A percentile compares a stretch with the other conserved stretches of the same genome.
phyloP scores from a whole-genome alignment of 2,113 vertebrate species.

The Dipodomys spectabilis region DNA sequence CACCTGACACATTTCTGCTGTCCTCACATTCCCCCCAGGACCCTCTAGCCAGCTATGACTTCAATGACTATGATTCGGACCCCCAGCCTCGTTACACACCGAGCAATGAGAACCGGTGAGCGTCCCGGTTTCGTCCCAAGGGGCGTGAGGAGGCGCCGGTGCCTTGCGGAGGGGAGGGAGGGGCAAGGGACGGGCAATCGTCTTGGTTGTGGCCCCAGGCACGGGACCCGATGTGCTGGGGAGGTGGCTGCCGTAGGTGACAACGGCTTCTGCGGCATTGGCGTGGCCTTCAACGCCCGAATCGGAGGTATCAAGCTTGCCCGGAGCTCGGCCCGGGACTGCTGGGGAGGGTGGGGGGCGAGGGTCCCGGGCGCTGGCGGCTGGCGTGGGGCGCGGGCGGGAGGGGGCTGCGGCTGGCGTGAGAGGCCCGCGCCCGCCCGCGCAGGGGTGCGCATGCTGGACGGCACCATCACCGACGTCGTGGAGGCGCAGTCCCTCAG shows the following conservation, averaged over 20 bases:
- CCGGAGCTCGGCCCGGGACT: no score
- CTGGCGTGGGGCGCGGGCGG: neutral
- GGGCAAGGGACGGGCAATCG: rapidly evolving
- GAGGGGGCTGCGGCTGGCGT: neutral
- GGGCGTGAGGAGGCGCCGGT: rapidly evolving
- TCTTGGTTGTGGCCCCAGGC: slow-evolving; percentile 77
- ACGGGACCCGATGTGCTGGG: slow-evolving; percentile 89
- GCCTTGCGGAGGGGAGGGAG: rapidly evolving
- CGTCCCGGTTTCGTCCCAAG: rapidly evolving
- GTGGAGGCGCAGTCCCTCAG: slow-evolving; percentile 89
- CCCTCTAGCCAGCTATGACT: slow-evolving; percentile 86
- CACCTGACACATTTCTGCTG: rapidly evolving
- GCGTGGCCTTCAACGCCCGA: slow-evolving; percentile 84
- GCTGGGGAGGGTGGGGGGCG: neutral
- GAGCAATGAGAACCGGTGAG: slow-evolving; percentile 86
- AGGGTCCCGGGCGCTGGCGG: neutral
- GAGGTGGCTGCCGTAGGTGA: slow-evolving; percentile 85
- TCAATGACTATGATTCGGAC: slow-evolving; percentile 85
- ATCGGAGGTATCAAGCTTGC: slow-evolving; percentile 84
- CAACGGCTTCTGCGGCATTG: slow-evolving; percentile 84
- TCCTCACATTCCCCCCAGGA: slow-evolving; percentile 82
- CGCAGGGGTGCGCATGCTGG: slow-evolving; percentile 89
- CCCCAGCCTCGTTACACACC: slow-evolving; percentile 86
- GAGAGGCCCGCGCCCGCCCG: neutral
- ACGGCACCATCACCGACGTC: slow-evolving; percentile 85